Evolutionary conservation across 2,797 vertebrate genomes (phyloP), one percentile per base, ranked within the genome.

Genomic region (Pantherophis alleghaniensis): DNA sequence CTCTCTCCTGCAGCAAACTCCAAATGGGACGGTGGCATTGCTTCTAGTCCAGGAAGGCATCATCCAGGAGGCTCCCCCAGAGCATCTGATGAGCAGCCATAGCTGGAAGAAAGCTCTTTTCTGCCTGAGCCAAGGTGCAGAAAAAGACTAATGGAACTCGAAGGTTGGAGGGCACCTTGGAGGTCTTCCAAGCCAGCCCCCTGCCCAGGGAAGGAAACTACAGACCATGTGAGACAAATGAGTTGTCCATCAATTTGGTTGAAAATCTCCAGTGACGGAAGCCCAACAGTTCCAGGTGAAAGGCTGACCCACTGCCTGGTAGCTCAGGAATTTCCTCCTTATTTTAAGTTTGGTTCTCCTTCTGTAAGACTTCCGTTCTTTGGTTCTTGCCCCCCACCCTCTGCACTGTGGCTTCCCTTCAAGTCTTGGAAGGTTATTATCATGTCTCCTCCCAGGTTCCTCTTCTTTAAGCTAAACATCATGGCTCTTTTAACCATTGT

Each of bases 61-160:
- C 28, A 1, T 79, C 16, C 69, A 79, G 32, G 69, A 10, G 9
- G 37, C 9, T 7, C 69, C 66, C 66, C 66, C 66, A 69, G 2
- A 69, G 18, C 74, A 79, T 42, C 18, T 22, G 74, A 42, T 3
- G 3, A 79, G 16, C 32, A 79, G 42, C 1, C 7, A 79, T 20
- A 42, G 16, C 3, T 22, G 74, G 74, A 79, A 10, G 37, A 1
- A 10, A 42, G 74, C 32, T 42, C 18, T 32, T 69, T 14, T 16
- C 66, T 32, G 66, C 66, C 66, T 32, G 28, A 14, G 66, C 66
- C 66, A 18, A 79, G 32, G 32, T 5, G 1, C 16, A 22, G 66
- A 1, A 32, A 18, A 18, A 16, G n/a, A 7, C n/a, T 69, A 2
- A 14, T 7, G 66, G n/a, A 2, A 7, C n/a, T 3, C 0, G 2